phyloP scores from a whole-genome alignment of 2,888 invertebrate genomes.

The Ischnus inquisitorius region DNA sequence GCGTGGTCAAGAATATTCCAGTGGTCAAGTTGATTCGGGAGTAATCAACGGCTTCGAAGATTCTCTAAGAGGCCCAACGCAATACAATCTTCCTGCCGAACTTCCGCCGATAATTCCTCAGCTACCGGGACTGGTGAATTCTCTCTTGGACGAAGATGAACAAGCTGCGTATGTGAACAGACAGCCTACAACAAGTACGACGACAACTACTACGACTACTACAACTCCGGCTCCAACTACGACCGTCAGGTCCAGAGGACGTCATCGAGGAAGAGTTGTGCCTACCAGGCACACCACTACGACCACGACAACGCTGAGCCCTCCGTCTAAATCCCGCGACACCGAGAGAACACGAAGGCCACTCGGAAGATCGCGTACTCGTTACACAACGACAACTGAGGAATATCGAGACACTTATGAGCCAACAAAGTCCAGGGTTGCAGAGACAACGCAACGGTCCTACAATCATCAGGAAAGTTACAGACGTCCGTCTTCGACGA shows the following conservation, averaged over 20 bases:
- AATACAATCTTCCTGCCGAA: slow-evolving; percentile 87
- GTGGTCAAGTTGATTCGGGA: slow-evolving; percentile 69
- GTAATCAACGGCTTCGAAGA: slow-evolving; percentile 69
- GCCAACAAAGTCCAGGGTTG: slow-evolving; percentile 77
- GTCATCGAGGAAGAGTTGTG: slow-evolving; percentile 76
- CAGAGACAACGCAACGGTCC: slow-evolving; percentile 75
- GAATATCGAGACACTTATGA: slow-evolving; percentile 81
- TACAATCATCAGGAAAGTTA: slow-evolving; percentile 70
- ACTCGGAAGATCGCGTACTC: slow-evolving; percentile 79
- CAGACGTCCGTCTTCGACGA: slow-evolving; percentile 62
- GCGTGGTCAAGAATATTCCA: slow-evolving; percentile 70
- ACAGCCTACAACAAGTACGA: slow-evolving; percentile 74
- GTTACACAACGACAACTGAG: slow-evolving; percentile 81
- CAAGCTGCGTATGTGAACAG: slow-evolving; percentile 60
- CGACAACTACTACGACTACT: slow-evolving; percentile 75
- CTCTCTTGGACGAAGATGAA: slow-evolving; percentile 86
- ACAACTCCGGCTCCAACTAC: slow-evolving; percentile 76
- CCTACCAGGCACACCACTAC: slow-evolving; percentile 74
- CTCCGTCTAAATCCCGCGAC: slow-evolving; percentile 69
- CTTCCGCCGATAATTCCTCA: slow-evolving; percentile 87
- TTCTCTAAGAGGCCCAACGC: slow-evolving; percentile 82
- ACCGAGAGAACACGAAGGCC: slow-evolving; percentile 80
- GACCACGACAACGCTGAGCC: slow-evolving; percentile 76
- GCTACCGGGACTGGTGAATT: slow-evolving; percentile 88
- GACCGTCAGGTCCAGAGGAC: slow-evolving; percentile 74